Evolutionary conservation across 2,888 invertebrate genomes (phyloP), one percentile per base, ranked within the genome.

Genomic region (Steinernema carpocapsae): DNA sequence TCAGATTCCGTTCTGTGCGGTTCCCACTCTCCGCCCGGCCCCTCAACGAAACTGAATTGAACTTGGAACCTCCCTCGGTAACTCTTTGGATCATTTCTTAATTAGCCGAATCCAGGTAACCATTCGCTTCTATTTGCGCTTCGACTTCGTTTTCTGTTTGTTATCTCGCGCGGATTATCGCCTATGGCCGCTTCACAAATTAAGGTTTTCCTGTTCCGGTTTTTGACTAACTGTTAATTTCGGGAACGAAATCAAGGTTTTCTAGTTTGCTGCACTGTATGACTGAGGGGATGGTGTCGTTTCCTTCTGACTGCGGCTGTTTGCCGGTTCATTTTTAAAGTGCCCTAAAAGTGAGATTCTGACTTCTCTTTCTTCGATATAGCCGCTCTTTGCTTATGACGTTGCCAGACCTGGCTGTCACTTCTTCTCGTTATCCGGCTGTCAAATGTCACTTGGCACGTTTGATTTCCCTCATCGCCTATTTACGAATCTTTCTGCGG

Each of bases 111-210:
- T 48, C 29, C 37, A 29, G 17, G 52, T 19, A 19, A n/a, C 48
- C 17, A 48, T 24, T 24, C 22, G 64, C 3, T 48, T 48, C 32
- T 64, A 32, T 64, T 64, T 64, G 64, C 64, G 32, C 14, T 64
- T 64, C 64, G 24, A 17, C 64, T 29, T 26, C 29, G 24, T 48
- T 48, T 4, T 56, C 22, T 64, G 29, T 64, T 64, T 2, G 14
- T 64, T 56, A 3, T 64, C 32, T 37, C 26, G 64, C 64, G 32
- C 29, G 19, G 64, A 64, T 64, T 32, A 64, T 29, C 64, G 64
- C 64, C 64, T 64, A 29, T 26, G 64, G 64, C 26, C 64, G 64
- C 24, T 56, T 48, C 24, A 22, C 43, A 26, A 72, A 72, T 73
- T 37, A 29, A 70, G 22, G 32, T 72, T 32, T 0, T 12, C 71